phyloP scores from a whole-genome alignment of 2,888 invertebrate genomes.

The Erynnis tages region DNA sequence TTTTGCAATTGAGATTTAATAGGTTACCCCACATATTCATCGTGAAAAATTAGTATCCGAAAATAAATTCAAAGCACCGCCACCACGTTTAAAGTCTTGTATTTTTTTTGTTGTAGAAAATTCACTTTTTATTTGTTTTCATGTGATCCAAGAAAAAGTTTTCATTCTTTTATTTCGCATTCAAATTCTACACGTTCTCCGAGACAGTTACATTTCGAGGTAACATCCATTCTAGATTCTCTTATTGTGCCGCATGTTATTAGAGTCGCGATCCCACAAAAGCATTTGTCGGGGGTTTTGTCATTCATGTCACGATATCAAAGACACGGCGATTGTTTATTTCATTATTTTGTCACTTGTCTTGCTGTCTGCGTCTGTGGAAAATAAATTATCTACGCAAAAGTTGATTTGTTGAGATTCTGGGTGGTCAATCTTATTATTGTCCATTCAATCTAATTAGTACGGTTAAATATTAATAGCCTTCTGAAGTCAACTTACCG shows the following conservation, averaged over 20 bases:
- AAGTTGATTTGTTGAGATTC: slow-evolving; percentile 28
- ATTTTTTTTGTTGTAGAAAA: background rate
- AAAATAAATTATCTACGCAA: slow-evolving; percentile 35
- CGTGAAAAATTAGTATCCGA: no score
- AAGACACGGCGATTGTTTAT: slow-evolving; percentile 36
- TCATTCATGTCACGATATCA: slow-evolving; percentile 46
- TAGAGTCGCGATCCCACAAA: slow-evolving; percentile 28
- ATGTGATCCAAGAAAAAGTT: no score
- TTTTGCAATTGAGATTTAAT: no score
- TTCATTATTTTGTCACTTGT: slow-evolving; percentile 44
- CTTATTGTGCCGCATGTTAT: slow-evolving; percentile 23
- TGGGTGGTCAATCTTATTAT: slow-evolving; percentile 23
- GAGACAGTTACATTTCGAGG: slow-evolving; percentile 7
- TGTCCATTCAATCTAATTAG: background rate
- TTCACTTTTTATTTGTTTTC: background rate
- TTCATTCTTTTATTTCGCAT: background rate
- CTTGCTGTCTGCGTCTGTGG: slow-evolving; percentile 25
- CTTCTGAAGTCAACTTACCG: no score
- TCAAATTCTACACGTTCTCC: background rate
- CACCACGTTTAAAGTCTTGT: no score
- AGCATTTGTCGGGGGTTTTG: slow-evolving; percentile 41
- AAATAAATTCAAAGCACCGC: no score
- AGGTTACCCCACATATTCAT: no score
- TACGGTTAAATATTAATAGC: no score
- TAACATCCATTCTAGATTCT: slow-evolving; percentile 23